Evolutionary conservation across 2,888 invertebrate genomes (phyloP), one percentile per base, ranked within the genome.

Genomic region (Drosophila limbata): DNA sequence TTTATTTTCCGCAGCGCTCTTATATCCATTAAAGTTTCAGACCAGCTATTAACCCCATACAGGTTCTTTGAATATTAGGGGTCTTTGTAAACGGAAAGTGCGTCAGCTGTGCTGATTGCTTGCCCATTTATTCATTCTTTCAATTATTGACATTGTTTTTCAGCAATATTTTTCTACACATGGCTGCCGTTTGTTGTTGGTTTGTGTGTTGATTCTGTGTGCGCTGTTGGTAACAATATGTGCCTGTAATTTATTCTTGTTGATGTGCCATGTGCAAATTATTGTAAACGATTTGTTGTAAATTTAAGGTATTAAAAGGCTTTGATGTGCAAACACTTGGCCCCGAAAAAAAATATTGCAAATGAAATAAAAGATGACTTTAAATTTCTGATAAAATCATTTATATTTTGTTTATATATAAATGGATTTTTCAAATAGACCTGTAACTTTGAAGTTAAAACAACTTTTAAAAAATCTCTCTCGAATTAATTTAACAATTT

Each of bases 241-340:
- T 78, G 62, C 60, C 52, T 40, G 70, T 76, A 79, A 82, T 79
- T 79, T 82, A 84, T 84, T 73, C 77, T 63, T 77, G 69, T 61
- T 73, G 60, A 73, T 57, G 82, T 74, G 69, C 77, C 82, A 85
- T 79, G 73, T 86, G 87, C 71, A 69, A 82, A 77, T 85, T 82
- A 84, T 87, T 87, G 77, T 73, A 71, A 77, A 70, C 77, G 69
- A 81, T 86, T 86, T 86, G 78, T 86, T 78, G 69, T 69, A 74
- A 79, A 72, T 79, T 76, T 76, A 75, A 81, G 56, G 66, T 69
- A 81, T 75, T 81, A 65, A 78, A 70, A 56, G 69, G 64, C 59
- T 66, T 72, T 68, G 48, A 57, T 21, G 39, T 64, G 50, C 37
- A 67, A 37, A n/a, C n/a, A n/a, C 35, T 5, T 72, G 33, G 21